Percentiles rank a stretch among this genome's conserved stretches.
Evolutionary conservation across 1,140 invertebrate species (phyloP).

Genomic region (Holcopasites calliopsidis): DNA sequence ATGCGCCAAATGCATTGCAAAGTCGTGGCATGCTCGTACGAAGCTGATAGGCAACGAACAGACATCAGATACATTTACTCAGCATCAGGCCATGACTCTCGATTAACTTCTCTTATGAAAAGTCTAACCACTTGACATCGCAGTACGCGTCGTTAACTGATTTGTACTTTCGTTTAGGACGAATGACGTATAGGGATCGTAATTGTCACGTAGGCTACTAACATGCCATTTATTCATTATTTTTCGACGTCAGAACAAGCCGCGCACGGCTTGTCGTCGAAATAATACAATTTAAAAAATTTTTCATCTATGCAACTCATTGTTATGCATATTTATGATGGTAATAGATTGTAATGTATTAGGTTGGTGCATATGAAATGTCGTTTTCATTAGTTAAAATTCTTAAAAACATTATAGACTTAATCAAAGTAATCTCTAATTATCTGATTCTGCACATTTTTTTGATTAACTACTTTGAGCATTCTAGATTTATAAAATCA

Average conservation of each 20-base stretch:
- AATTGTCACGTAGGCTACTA: not conserved
- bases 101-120: slow-evolving; percentile 12
- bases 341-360: too few species aligned
- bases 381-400: too few species aligned
- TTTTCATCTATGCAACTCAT: too few species aligned
- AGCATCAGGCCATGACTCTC: not conserved
- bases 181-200: not conserved
- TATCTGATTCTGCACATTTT: too few species aligned
- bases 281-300: not conserved
- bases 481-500: too few species aligned
- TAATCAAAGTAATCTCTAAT: too few species aligned
- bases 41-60: not conserved
- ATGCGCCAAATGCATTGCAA: not conserved
- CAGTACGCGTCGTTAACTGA: not conserved
- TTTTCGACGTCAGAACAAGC: not conserved
- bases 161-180: slow-evolving; percentile 6
- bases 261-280: too few species aligned
- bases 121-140: slow-evolving; percentile 1
- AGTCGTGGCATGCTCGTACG: not conserved
- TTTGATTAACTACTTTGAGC: too few species aligned
- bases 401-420: too few species aligned
- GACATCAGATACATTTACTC: not conserved
- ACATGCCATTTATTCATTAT: not conserved
- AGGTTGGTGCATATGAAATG: too few species aligned
- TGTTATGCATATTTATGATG: too few species aligned